Evolutionary conservation across 92 coral and sea anemone genomes (phyloP).

Genomic region (Chrysogorgia sp.): DNA sequence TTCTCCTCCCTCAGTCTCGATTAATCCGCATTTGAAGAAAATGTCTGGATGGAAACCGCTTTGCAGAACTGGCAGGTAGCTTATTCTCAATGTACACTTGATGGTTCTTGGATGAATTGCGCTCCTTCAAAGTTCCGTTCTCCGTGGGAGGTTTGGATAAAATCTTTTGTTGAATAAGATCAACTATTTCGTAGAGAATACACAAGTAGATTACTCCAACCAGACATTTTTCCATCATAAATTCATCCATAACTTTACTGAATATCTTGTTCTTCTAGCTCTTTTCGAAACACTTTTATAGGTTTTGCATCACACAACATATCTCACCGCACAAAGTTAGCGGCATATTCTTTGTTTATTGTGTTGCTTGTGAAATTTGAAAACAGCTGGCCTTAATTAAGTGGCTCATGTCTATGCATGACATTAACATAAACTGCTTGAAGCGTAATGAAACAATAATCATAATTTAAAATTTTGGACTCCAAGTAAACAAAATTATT

Average conservation of each 20-base stretch:
- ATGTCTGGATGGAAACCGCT: conserved; percentile 31
- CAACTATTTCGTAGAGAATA: conserved; percentile 26
- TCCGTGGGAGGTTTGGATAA: neutral
- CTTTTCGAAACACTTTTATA: too few species aligned
- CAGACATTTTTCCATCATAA: conserved; percentile 17
- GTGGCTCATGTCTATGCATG: too few species aligned
- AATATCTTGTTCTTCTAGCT: too few species aligned
- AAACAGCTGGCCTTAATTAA: neutral
- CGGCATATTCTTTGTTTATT: neutral
- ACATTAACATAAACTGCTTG: too few species aligned
- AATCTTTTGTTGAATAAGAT: conserved; percentile 5
- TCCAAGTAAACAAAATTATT: too few species aligned
- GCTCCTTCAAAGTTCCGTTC: neutral
- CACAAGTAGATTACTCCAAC: conserved; percentile 24
- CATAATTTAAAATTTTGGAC: neutral
- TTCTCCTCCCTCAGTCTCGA: neutral
- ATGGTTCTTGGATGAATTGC: neutral
- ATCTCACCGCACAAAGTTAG: too few species aligned
- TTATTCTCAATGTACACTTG: neutral
- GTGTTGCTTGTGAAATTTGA: neutral
- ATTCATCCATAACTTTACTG: conserved; percentile 16
- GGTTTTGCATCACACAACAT: too few species aligned
- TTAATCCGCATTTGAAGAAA: conserved; percentile 23
- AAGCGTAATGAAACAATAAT: too few species aligned
- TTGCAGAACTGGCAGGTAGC: neutral